These are phyloP conservation scores for Drosophila melanica DNA, from an alignment of 1,140 invertebrate species.

Conservation along the genomic window DNA sequence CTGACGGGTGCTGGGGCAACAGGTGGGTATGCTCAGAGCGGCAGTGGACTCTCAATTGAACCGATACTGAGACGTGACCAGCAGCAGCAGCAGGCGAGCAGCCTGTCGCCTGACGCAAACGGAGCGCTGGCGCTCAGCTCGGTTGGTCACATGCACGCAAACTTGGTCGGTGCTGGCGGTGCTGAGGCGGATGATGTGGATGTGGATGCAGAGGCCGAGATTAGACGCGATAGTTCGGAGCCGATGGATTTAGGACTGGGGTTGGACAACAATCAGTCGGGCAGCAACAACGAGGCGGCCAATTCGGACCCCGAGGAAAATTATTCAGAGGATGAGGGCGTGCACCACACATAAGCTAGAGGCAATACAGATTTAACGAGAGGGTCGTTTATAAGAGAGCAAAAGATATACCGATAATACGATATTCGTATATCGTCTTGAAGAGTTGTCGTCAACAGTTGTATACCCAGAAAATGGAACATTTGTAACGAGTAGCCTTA, in stretches of 20 bases:
- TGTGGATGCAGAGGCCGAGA: conserved; percentile 50
- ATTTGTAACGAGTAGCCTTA: conserved; percentile 82
- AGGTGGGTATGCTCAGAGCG: conserved; percentile 45
- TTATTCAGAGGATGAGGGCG: conserved; percentile 82
- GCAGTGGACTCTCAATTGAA: conserved; percentile 66
- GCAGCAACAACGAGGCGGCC: conserved; percentile 70
- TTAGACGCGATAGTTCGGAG: conserved; percentile 69
- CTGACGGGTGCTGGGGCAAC: conserved; percentile 47
- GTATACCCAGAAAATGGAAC: conserved; percentile 78
- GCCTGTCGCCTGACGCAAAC: conserved; percentile 55
- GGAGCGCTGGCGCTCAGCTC: conserved; percentile 57
- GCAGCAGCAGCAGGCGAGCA: conserved; percentile 39
- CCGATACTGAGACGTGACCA: conserved; percentile 73
- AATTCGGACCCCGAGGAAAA: conserved; percentile 80
- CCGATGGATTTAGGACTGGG: conserved; percentile 79
- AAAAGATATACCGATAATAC: conserved; percentile 27
- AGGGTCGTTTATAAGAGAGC: conserved; percentile 5
- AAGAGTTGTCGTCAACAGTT: conserved; percentile 50
- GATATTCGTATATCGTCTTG: conserved; percentile 22
- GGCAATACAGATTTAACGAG: conserved; percentile 3
- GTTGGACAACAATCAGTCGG: conserved; percentile 73
- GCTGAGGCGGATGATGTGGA: conserved; percentile 44
- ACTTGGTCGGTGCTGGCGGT: conserved; percentile 27
- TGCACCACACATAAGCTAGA: conserved; percentile 76
- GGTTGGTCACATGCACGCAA: conserved; percentile 43